Evolutionary conservation across 2,888 invertebrate species (phyloP).

Genomic region (Drosophila melanocephala): DNA sequence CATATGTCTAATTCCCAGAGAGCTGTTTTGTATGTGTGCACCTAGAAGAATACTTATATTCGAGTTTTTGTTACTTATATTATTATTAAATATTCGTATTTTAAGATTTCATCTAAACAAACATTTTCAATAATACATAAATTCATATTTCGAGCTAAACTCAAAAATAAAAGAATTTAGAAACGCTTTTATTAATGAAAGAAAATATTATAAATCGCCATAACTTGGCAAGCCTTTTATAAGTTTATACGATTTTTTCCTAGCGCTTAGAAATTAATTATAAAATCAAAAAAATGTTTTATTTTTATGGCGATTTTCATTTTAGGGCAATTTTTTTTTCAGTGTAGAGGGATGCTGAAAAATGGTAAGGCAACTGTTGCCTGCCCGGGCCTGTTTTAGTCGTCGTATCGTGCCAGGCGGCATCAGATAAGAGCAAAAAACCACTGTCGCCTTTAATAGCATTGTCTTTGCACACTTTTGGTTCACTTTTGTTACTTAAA

Average conservation of each 20-base stretch:
- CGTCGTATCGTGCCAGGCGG: slow-evolving; percentile 62
- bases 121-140: not conserved
- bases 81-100: not conserved
- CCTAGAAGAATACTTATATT: not conserved
- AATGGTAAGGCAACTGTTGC: not conserved
- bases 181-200: not conserved
- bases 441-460: slow-evolving; percentile 36
- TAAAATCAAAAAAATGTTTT: rapidly evolving
- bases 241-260: rapidly evolving
- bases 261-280: not conserved
- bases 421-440: slow-evolving; percentile 49
- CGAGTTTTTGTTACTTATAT: not conserved
- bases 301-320: not conserved
- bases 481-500: slow-evolving; percentile 62
- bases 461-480: slow-evolving; percentile 39
- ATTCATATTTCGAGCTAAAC: not conserved
- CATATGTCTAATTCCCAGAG: not conserved
- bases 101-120: not conserved
- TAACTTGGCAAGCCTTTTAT: too few species aligned
- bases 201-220: not conserved
- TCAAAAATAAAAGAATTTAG: not conserved
- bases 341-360: slow-evolving; percentile 2
- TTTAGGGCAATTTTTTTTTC: not conserved
- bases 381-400: not conserved
- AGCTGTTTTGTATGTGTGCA: too few species aligned